Percentiles rank a stretch among this genome's conserved stretches.
Conservation (phyloP, 2,888 invertebrate species). For the Galerucella calmariensis region DNA sequence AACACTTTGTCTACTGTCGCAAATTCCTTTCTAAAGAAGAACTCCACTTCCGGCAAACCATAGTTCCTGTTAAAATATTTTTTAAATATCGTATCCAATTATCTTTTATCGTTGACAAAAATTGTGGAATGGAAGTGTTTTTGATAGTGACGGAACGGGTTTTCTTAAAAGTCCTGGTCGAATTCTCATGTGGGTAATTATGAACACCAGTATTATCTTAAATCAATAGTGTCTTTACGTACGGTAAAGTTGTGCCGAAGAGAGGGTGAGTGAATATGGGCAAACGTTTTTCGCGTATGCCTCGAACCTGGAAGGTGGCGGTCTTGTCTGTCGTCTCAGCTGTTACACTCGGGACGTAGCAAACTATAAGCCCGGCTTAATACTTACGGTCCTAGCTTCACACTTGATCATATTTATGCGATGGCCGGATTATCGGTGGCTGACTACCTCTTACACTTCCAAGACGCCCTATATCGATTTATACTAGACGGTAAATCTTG, state of each 20-base stretch:
- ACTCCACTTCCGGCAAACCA: no score
- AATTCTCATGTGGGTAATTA: conserved; percentile 11
- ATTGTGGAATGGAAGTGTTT: not conserved
- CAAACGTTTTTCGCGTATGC: conserved; percentile 57
- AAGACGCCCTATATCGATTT: conserved; percentile 65
- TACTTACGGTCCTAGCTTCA: conserved; percentile 65
- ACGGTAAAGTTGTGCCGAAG: conserved; percentile 56
- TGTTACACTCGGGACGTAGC: conserved; percentile 61
- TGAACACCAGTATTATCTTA: conserved; percentile 43
- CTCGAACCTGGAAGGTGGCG: conserved; percentile 14
- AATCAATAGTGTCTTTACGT: conserved; percentile 59
- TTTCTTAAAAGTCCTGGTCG: not conserved
- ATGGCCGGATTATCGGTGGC: conserved; percentile 66
- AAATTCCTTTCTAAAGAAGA: no score
- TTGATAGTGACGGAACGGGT: not conserved
- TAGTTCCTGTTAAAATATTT: no score
- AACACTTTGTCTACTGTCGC: no score
- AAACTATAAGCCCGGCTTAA: conserved; percentile 67
- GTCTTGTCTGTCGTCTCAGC: conserved; percentile 60
- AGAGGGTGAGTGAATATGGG: conserved; percentile 20
- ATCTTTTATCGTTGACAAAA: no score
- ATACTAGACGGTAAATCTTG: conserved; percentile 63
- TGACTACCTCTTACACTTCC: conserved; percentile 63
- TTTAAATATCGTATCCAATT: no score
- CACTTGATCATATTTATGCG: conserved; percentile 68